phyloP scores from a whole-genome alignment of 1,140 invertebrate genomes.

The Heliconius eleuchia region DNA sequence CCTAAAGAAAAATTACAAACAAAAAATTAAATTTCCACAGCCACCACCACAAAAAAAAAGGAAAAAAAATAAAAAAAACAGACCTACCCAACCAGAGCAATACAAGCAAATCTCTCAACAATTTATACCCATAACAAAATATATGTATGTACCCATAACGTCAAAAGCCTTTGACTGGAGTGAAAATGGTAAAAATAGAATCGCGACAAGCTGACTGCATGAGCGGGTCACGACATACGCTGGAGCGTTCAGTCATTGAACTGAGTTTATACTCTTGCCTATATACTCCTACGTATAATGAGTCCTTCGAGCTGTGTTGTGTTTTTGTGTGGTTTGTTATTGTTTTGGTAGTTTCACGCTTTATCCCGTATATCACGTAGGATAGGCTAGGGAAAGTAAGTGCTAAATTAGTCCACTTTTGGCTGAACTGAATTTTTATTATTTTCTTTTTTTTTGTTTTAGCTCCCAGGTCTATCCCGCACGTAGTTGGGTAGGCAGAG shows the following conservation, averaged over 20 bases:
- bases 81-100: neutral
- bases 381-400: neutral
- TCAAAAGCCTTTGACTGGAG: constrained; percentile 32
- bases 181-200: constrained; percentile 41
- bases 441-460: no score
- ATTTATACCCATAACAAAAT: neutral
- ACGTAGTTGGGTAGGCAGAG: no score
- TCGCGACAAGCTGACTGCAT: constrained; percentile 28
- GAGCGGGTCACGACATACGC: constrained; percentile 36
- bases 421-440: no score
- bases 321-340: neutral
- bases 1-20: no score
- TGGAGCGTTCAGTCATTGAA: constrained; percentile 28
- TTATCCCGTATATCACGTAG: neutral
- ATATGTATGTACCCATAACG: neutral
- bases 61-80: no score
- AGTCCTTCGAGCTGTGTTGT: constrained; percentile 17
- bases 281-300: neutral
- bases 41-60: no score
- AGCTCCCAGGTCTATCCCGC: no score
- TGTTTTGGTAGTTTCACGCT: neutral
- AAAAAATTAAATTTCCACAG: no score
- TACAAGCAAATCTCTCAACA: neutral
- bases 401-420: no score
- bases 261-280: constrained; percentile 9